These are phyloP conservation scores for Acrossocheilus wenchowensis DNA, from an alignment of 2,797 vertebrate species.

Conservation along the genomic window DNA sequence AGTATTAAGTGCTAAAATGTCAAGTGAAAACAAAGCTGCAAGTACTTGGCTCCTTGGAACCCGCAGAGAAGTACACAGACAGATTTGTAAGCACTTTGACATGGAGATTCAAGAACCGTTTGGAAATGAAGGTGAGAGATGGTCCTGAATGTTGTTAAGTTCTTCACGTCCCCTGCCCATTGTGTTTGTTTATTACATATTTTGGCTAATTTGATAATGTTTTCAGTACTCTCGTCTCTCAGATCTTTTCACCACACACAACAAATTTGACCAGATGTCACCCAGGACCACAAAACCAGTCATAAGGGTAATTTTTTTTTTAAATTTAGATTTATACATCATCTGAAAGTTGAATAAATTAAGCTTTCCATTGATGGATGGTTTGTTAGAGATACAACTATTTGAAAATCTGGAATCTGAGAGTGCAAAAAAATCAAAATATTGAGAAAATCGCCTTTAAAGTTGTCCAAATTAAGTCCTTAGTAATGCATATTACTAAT, in stretches of 20 bases:
- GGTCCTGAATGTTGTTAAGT: not conserved
- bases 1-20: not conserved
- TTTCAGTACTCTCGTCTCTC: not conserved
- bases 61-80: not conserved
- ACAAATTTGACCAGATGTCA: not conserved
- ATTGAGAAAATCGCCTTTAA: not conserved
- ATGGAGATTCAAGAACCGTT: not conserved
- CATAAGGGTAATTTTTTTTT: not conserved
- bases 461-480: not conserved
- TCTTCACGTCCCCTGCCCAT: not conserved
- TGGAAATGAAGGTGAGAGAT: not conserved
- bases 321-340: not conserved
- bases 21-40: slow-evolving; percentile 5
- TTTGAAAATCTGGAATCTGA: too few species aligned
- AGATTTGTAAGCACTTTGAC: slow-evolving; percentile 13
- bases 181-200: not conserved
- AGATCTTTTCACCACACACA: not conserved
- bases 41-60: not conserved
- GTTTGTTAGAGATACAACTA: too few species aligned
- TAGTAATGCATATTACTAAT: not conserved
- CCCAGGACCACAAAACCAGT: not conserved
- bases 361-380: too few species aligned
- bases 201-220: not conserved
- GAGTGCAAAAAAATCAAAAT: not conserved
- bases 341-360: not conserved